Base-by-base conservation (phyloP, 2,797 vertebrate genomes). In the Chloroceryle amazona region DNA sequence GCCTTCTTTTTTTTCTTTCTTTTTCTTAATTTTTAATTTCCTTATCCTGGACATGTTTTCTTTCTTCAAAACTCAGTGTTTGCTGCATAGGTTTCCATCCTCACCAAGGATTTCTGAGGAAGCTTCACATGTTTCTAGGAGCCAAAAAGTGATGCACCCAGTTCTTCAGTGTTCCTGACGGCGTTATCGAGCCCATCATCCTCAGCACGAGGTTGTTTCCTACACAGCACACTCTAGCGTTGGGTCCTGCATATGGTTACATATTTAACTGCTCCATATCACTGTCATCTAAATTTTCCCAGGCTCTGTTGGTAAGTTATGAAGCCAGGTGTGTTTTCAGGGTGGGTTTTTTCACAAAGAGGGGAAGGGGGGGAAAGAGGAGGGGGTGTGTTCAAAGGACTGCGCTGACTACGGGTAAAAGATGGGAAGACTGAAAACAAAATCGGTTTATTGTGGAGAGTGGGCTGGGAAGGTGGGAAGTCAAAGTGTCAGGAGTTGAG, bases 211-310 rank as follows among this genome's bases (percentile, higher is more conserved):
- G 73, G 25, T 86, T 49, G 8, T 81, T 49, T 68, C 46, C 66
- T 31, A 9, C 58, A 71, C 46, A 80, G 89, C 92, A 82, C 90
- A 19, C 94, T 90, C 81, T 81, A 84, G 91, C 2, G n/a, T 80
- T 60, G 49, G n/a, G 39, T 44, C 52, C 67, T 4, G 0, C 12
- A 0, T 39, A 7, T 7, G 19, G n/a, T 66, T 60, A 0, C 11
- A 1, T 13, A 8, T 26, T 52, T 19, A 6, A 26, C 66, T 39
- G 18, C 42, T 91, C 35, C 23, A 0, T 14, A 9, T 33, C 1
- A 0, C 28, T 4, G 4, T 20, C 57, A 4, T 20, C 26, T 42
- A 1, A 7, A 12, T 49, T 73, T 39, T 66, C 41, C 58, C 31
- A 33, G 4, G 35, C 28, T 78, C 70, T 44, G 11, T 33, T 35